Percentiles rank a stretch among this genome's conserved stretches.
Conservation (phyloP, 2,113 vertebrate genomes). For the Cardinalis cardinalis region DNA sequence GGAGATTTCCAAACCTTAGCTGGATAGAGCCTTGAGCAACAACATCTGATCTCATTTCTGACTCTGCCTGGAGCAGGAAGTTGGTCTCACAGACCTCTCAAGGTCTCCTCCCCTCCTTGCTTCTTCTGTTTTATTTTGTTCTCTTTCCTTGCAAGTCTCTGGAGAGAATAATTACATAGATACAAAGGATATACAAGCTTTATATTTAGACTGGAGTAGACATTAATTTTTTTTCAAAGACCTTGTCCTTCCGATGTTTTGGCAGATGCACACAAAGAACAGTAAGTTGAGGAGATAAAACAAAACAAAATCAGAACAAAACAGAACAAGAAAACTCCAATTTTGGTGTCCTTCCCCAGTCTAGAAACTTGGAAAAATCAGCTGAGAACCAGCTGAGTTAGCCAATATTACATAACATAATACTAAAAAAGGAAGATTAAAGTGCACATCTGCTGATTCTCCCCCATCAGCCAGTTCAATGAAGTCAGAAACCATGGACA, state of each 20-base stretch:
- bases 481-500: rapidly evolving
- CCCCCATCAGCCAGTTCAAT: neutral
- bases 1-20: neutral
- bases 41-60: neutral
- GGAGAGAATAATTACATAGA: neutral
- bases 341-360: neutral
- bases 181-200: neutral
- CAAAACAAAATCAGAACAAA: neutral
- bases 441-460: neutral
- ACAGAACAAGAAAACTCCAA: neutral
- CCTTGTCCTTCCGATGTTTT: neutral
- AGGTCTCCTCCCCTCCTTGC: neutral
- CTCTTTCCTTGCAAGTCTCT: neutral
- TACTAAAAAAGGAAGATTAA: neutral
- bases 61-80: neutral
- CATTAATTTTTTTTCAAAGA: neutral
- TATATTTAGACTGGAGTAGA: neutral
- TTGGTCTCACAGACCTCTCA: neutral
- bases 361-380: neutral
- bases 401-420: neutral
- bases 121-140: neutral
- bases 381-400: neutral
- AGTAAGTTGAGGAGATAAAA: neutral
- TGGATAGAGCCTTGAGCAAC: neutral
- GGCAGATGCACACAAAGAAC: neutral